Evolutionary conservation across 35 echinoderm and acorn worm species (phyloP).

Genomic region (Heliocidaris tuberculata): DNA sequence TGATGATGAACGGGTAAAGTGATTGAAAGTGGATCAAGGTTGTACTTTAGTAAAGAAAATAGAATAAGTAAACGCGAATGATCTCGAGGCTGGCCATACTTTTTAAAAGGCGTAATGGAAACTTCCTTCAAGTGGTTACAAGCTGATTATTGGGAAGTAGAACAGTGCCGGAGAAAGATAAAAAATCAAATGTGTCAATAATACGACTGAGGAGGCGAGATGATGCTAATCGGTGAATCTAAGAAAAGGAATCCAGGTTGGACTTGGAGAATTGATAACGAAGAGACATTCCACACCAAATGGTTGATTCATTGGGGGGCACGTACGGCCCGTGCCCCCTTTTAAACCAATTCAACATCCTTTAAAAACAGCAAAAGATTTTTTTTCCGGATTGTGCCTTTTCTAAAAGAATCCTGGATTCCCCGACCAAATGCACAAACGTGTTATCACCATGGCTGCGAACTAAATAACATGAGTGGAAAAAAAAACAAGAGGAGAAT

Average conservation of each 20-base stretch:
- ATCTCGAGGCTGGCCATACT: not conserved
- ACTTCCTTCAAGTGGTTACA: not conserved
- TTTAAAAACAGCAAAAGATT: no score
- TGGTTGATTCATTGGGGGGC: no score
- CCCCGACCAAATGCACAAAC: not conserved
- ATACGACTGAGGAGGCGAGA: not conserved
- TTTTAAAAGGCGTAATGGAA: not conserved
- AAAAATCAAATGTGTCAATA: not conserved
- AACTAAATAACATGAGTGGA: not conserved
- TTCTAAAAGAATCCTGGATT: not conserved
- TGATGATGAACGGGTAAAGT: no score
- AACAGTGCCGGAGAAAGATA: not conserved
- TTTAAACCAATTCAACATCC: no score
- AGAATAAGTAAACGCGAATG: not conserved
- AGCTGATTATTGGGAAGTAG: not conserved
- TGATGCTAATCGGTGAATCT: not conserved
- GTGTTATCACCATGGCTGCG: not conserved
- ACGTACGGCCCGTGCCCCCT: no score
- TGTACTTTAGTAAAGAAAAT: not conserved
- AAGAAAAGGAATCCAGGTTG: no score
- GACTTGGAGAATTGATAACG: no score
- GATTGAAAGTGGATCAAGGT: not conserved
- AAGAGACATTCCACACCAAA: no score
- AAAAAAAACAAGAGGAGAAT: not conserved
- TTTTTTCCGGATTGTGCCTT: no score